Evolutionary conservation across 2,113 vertebrate species (phyloP).

Genomic region (Galemys pyrenaicus): DNA sequence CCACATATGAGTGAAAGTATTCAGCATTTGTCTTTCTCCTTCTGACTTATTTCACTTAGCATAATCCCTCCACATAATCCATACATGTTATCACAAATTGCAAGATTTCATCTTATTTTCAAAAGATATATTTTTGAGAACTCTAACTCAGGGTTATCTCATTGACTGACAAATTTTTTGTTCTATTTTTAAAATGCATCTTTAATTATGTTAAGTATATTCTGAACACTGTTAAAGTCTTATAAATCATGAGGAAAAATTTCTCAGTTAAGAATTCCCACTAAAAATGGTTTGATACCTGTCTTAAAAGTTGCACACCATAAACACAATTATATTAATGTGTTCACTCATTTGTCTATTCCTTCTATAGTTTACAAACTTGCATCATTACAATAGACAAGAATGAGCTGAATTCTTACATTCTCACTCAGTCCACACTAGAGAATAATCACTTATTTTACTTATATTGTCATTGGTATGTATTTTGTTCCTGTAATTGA

Average conservation of each 20-base stretch:
- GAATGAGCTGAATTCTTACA: not conserved
- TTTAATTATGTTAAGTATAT: not conserved
- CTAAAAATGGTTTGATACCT: not conserved
- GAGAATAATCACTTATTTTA: not conserved
- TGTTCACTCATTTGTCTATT: not conserved
- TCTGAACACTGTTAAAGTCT: conserved; percentile 5
- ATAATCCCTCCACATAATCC: too few relatives aligned
- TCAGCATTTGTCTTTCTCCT: too few relatives aligned
- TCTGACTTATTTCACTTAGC: too few relatives aligned
- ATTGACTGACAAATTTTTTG: not conserved
- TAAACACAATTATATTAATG: not conserved
- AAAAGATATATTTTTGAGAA: not conserved
- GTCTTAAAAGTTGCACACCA: not conserved
- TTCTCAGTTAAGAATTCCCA: not conserved
- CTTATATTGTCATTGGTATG: not conserved
- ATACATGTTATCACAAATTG: too few relatives aligned
- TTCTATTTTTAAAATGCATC: conserved; percentile 35
- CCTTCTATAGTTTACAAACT: not conserved
- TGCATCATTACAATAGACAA: not conserved
- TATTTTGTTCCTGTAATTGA: conserved; percentile 36
- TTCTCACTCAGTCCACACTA: not conserved
- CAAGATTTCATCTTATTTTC: not conserved
- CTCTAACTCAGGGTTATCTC: not conserved
- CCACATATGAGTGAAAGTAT: too few relatives aligned
- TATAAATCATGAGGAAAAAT: conserved; percentile 20